Conservation (phyloP, 2,797 vertebrate species). For the Manis crassicaudata region DNA sequence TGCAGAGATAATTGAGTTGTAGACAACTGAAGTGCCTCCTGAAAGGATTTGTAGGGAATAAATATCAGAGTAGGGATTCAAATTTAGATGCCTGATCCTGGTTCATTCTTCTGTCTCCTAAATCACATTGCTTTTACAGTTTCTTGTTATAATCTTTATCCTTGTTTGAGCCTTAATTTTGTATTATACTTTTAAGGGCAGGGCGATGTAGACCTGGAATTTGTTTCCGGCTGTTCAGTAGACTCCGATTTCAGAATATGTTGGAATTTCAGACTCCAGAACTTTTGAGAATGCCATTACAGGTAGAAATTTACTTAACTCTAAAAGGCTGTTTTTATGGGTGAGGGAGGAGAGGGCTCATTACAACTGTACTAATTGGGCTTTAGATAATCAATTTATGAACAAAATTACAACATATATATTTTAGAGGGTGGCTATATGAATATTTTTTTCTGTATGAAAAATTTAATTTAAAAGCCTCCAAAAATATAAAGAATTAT, state of each 20-base stretch:
- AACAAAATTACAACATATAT: constrained; percentile 23
- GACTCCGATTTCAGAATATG: constrained; percentile 93
- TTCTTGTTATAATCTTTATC: neutral
- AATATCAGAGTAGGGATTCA: neutral
- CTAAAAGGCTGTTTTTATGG: neutral
- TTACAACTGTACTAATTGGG: neutral
- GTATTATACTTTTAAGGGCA: constrained; percentile 89
- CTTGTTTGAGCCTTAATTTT: constrained; percentile 57
- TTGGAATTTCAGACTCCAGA: constrained; percentile 96
- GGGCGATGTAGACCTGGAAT: constrained; percentile 94
- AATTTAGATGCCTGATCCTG: neutral
- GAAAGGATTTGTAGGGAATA: neutral
- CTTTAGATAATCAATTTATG: neutral
- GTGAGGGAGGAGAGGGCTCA: neutral
- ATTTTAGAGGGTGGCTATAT: neutral
- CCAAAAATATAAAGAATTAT: constrained; percentile 33
- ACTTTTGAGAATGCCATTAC: constrained; percentile 95
- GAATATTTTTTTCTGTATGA: neutral
- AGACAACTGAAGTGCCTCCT: neutral
- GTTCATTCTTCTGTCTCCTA: constrained; percentile 31
- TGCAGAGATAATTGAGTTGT: constrained; percentile 16
- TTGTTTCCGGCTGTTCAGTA: constrained; percentile 96
- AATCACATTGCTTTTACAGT: constrained; percentile 14
- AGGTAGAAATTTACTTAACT: constrained; percentile 86
- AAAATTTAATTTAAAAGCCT: neutral